These are phyloP conservation scores for Euzetes globulus DNA, from an alignment of 2,888 invertebrate species.

Conservation along the genomic window DNA sequence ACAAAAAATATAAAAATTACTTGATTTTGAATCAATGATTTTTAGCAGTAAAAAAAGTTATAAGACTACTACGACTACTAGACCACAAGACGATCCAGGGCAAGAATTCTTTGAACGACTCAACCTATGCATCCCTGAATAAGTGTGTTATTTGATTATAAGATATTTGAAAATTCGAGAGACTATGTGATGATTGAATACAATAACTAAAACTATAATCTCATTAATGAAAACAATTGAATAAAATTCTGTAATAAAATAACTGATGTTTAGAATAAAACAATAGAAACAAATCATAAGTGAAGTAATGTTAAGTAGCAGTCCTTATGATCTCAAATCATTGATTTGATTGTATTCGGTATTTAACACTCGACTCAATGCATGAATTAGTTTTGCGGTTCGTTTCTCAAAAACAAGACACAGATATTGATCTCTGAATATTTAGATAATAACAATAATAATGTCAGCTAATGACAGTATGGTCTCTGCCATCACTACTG, in stretches of 20 bases:
- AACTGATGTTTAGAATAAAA: constrained; percentile 8
- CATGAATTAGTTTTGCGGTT: constrained; percentile 6
- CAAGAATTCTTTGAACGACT: too few species aligned
- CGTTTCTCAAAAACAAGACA: constrained; percentile 10
- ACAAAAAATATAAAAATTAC: too few species aligned
- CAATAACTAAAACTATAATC: neutral
- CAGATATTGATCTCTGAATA: constrained; percentile 13
- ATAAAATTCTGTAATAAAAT: neutral
- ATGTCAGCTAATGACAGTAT: neutral
- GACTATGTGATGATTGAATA: neutral
- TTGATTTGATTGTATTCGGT: neutral
- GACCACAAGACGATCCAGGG: too few species aligned
- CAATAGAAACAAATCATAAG: neutral
- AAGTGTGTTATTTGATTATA: neutral
- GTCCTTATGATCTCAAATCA: neutral
- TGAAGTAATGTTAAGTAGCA: neutral
- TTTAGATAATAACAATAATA: constrained; percentile 1
- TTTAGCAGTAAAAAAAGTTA: too few species aligned
- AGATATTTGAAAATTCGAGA: neutral
- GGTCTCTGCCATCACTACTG: too few species aligned
- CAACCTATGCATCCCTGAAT: too few species aligned
- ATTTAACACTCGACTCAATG: neutral
- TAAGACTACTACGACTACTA: too few species aligned
- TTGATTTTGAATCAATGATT: too few species aligned
- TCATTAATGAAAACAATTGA: constrained; percentile 8